Evolutionary conservation across 2,113 vertebrate species (phyloP).

Genomic region (Pongo abelii): DNA sequence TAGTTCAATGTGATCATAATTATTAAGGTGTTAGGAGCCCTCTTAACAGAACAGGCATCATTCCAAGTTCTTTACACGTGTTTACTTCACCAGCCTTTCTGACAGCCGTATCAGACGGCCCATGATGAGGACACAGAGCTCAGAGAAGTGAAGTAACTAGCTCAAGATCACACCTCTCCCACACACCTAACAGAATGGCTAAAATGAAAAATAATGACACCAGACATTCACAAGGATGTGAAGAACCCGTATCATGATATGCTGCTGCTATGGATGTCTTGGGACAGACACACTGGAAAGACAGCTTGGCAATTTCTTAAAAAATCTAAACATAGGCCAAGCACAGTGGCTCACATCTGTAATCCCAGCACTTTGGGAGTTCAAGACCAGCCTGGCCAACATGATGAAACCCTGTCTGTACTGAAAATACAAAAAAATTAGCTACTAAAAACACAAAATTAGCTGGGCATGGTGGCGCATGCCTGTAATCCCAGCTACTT

Average conservation of each 20-base stretch:
- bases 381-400: no score
- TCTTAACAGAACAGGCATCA: neutral
- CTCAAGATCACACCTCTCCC: neutral
- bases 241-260: neutral
- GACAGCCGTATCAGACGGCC: accelerated
- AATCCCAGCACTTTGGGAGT: no score
- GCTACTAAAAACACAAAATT: no score
- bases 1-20: neutral
- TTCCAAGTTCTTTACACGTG: neutral
- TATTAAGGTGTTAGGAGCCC: neutral
- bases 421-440: no score
- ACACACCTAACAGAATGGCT: neutral
- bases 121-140: neutral
- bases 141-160: neutral
- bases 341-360: accelerated
- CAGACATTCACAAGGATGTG: accelerated
- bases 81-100: neutral
- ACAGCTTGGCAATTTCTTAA: neutral
- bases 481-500: no score
- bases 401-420: no score
- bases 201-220: neutral
- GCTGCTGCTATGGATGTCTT: accelerated
- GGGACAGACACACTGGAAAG: neutral
- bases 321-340: no score
- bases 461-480: no score